These are phyloP conservation scores for Drosophila parvula DNA, from an alignment of 1,140 invertebrate species.

Conservation along the genomic window DNA sequence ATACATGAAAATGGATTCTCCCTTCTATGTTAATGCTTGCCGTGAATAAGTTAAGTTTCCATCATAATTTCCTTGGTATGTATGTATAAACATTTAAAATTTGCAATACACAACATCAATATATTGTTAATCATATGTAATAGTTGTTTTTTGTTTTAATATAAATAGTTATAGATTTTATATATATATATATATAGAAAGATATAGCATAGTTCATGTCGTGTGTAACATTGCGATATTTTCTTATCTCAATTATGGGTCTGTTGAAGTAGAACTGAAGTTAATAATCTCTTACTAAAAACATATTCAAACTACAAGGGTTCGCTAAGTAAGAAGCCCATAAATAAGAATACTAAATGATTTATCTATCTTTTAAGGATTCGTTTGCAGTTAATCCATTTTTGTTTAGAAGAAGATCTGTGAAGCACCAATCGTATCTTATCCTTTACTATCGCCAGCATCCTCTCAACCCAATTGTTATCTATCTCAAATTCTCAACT, in stretches of 20 bases:
- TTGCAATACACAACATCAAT: conserved; percentile 81
- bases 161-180: conserved; percentile 72
- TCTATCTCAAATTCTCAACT: conserved; percentile 17
- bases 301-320: neutral
- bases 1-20: conserved; percentile 70
- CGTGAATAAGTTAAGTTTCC: conserved; percentile 62
- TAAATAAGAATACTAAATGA: neutral
- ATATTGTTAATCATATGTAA: conserved; percentile 78
- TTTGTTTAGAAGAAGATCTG: conserved; percentile 48
- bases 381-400: conserved; percentile 20
- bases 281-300: neutral
- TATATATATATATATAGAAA: conserved; percentile 28
- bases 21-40: conserved; percentile 38
- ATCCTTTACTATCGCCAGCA: conserved; percentile 19
- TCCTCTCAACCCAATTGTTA: conserved; percentile 5
- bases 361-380: conserved; percentile 11
- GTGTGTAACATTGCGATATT: conserved; percentile 57
- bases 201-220: conserved; percentile 63
- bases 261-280: neutral
- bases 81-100: conserved; percentile 81
- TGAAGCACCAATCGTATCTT: conserved; percentile 68
- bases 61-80: conserved; percentile 55
- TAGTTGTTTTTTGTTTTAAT: conserved; percentile 40
- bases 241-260: conserved; percentile 4
- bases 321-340: neutral